A percentile compares a stretch with the other conserved stretches of the same genome.
These are phyloP conservation scores for Mesoclemmys tuberculata DNA, from an alignment of 2,113 vertebrate species.

Conservation along the genomic window DNA sequence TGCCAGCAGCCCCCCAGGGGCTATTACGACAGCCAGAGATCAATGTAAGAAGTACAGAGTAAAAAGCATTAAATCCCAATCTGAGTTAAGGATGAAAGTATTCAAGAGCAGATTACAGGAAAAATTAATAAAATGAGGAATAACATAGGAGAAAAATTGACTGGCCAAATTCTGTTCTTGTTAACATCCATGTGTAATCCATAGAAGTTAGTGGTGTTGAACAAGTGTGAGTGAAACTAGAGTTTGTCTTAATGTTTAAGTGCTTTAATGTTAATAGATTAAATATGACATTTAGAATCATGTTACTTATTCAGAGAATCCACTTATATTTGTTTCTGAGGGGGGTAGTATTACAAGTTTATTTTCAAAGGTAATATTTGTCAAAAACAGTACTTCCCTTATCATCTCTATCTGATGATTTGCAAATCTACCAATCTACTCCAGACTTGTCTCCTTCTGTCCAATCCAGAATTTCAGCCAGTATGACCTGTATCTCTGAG, in stretches of 20 bases:
- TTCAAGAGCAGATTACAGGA: constrained; percentile 3
- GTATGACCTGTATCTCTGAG: background rate
- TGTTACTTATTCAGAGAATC: background rate
- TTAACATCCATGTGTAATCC: background rate
- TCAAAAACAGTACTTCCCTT: background rate
- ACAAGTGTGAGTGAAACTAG: background rate
- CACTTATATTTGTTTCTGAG: background rate
- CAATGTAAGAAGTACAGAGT: background rate
- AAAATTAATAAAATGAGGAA: background rate
- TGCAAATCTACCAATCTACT: background rate
- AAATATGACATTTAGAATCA: background rate
- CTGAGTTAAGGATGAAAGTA: background rate
- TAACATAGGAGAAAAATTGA: background rate
- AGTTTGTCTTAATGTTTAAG: background rate
- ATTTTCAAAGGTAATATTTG: background rate
- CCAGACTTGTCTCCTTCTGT: background rate
- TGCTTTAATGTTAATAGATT: background rate
- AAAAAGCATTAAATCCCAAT: background rate
- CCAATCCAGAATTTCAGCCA: background rate
- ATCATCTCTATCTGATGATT: background rate
- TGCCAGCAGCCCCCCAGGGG: background rate
- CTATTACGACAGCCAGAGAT: background rate
- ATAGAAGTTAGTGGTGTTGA: background rate
- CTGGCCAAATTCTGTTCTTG: background rate
- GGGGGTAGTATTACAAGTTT: background rate